A percentile compares a stretch with the other conserved stretches of the same genome.
Evolutionary conservation across 2,888 invertebrate species (phyloP).

Genomic region (Hypercompe scribonia): DNA sequence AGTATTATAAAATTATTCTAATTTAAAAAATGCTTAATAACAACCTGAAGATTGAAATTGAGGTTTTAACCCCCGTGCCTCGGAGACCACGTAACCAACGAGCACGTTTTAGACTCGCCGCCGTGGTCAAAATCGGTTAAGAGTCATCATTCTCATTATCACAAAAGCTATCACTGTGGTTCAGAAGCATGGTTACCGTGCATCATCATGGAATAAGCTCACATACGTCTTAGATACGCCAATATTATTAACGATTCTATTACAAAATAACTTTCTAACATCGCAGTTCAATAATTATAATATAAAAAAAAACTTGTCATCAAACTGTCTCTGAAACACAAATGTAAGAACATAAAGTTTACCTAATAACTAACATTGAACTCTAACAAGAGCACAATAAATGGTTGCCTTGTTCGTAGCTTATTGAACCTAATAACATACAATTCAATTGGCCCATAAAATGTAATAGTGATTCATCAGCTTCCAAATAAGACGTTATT

Average conservation of each 20-base stretch:
- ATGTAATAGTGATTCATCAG: conserved; percentile 40
- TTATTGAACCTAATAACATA: conserved; percentile 14
- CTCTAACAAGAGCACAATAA: not conserved
- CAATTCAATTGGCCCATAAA: conserved; percentile 17
- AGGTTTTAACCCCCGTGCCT: too few relatives aligned
- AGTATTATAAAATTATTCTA: too few relatives aligned
- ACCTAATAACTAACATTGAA: not conserved
- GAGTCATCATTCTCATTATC: too few relatives aligned
- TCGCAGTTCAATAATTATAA: not conserved
- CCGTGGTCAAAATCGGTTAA: too few relatives aligned
- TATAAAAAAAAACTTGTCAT: not conserved
- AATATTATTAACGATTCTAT: not conserved
- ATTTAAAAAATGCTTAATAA: too few relatives aligned
- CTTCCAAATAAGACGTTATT: conserved; percentile 45
- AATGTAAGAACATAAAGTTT: not conserved
- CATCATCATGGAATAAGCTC: not conserved
- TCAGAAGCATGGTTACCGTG: not conserved
- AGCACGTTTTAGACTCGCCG: too few relatives aligned
- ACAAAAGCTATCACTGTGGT: not conserved
- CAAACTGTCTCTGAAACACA: not conserved
- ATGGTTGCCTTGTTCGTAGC: not conserved
- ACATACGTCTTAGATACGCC: not conserved
- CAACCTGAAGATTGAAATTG: too few relatives aligned
- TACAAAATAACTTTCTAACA: not conserved
- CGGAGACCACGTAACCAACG: too few relatives aligned